These are phyloP conservation scores for Discoglossus pictus DNA, from an alignment of 2,797 vertebrate species.

Conservation along the genomic window DNA sequence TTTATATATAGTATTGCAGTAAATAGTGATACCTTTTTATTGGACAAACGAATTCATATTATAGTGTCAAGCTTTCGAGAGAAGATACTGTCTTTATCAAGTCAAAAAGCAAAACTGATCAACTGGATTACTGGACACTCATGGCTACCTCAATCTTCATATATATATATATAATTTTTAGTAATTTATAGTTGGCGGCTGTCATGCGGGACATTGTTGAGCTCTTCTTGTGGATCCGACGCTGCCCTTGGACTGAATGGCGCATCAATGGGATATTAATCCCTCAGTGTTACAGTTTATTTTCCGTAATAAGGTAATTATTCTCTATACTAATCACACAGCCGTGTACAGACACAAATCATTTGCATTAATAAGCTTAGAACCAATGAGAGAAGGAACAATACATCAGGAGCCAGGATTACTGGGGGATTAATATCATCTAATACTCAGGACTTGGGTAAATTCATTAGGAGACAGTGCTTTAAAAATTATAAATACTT, in stretches of 20 bases:
- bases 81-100: too few species aligned
- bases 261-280: conserved; percentile 26
- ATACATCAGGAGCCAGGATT: conserved; percentile 75
- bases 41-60: too few species aligned
- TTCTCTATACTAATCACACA: conserved; percentile 70
- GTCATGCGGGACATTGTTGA: too few species aligned
- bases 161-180: too few species aligned
- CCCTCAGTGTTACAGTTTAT: conserved; percentile 15
- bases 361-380: conserved; percentile 78
- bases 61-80: too few species aligned
- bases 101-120: too few species aligned
- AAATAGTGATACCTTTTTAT: too few species aligned
- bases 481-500: conserved; percentile 60
- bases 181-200: too few species aligned
- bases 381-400: conserved; percentile 64
- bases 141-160: too few species aligned
- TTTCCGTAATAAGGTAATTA: conserved; percentile 67
- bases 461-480: conserved; percentile 74
- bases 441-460: conserved; percentile 71
- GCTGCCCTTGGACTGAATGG: conserved; percentile 9
- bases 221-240: background rate
- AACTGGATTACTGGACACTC: too few species aligned
- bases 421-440: conserved; percentile 72
- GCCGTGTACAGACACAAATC: conserved; percentile 74
- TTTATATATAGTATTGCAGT: too few species aligned